These are phyloP conservation scores for Ptychodera flava DNA, from an alignment of 35 echinoderm and acorn worm species.

Conservation along the genomic window DNA sequence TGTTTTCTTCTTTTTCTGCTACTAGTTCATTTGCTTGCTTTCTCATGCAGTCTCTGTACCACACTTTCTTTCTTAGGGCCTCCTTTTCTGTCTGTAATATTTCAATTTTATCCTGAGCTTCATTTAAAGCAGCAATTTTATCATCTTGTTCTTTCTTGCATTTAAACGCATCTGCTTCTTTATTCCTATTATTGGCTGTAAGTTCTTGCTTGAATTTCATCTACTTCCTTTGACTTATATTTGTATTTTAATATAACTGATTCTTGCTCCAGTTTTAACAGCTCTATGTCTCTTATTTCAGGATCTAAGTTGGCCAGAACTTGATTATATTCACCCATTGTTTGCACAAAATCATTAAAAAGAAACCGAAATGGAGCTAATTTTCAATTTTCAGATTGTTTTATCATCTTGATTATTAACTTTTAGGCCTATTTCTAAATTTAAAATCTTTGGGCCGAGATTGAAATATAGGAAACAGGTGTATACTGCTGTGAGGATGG, in stretches of 20 bases:
- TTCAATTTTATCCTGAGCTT: neutral
- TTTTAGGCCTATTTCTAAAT: no score
- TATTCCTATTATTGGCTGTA: neutral
- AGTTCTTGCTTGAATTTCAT: neutral
- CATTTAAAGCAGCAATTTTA: neutral
- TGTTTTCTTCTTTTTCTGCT: neutral
- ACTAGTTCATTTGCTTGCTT: neutral
- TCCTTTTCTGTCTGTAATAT: constrained; percentile 10
- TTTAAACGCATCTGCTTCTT: neutral
- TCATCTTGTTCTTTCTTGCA: neutral
- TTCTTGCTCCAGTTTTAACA: neutral
- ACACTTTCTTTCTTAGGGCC: neutral
- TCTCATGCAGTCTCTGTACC: neutral
- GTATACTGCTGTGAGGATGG: no score
- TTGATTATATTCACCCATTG: neutral
- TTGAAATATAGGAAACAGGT: no score
- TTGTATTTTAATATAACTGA: neutral
- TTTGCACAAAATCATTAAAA: neutral
- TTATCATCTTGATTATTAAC: no score
- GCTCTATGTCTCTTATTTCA: neutral
- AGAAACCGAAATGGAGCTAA: no score
- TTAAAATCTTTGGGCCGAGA: no score
- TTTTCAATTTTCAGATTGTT: no score
- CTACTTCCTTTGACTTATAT: neutral
- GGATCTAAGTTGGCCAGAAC: neutral